Conservation (phyloP, 2,888 invertebrate species). For the Stenodema calcarata region DNA sequence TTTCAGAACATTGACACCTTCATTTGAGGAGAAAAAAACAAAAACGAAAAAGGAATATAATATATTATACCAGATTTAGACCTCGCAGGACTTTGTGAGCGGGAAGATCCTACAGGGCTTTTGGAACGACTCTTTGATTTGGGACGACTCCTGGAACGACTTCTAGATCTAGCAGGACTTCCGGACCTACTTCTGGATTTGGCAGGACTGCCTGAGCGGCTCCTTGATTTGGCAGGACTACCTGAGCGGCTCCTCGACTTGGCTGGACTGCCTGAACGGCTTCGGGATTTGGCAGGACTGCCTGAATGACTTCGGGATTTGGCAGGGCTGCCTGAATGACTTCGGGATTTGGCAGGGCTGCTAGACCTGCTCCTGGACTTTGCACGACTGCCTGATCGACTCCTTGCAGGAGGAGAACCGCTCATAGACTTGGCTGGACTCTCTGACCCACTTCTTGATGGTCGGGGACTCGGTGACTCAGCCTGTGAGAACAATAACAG, state of each 20-base stretch:
- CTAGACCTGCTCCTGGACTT: constrained; percentile 52
- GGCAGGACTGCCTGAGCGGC: constrained; percentile 53
- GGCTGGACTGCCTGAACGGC: constrained; percentile 51
- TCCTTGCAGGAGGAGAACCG: constrained; percentile 35
- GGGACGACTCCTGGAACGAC: constrained; percentile 47
- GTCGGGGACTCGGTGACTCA: constrained; percentile 51
- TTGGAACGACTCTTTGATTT: constrained; percentile 6
- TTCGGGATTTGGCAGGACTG: constrained; percentile 54
- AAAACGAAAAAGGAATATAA: not conserved
- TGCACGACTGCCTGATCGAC: constrained; percentile 54
- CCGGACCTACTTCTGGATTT: constrained; percentile 49
- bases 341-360: constrained; percentile 50
- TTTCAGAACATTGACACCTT: too few species aligned
- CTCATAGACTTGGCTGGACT: constrained; percentile 50
- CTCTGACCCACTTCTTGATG: constrained; percentile 53
- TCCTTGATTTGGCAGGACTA: constrained; percentile 49
- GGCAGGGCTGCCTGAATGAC: constrained; percentile 45
- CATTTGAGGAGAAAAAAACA: too few species aligned
- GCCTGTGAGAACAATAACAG: constrained; percentile 33
- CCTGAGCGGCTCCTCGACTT: constrained; percentile 31
- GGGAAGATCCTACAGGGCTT: constrained; percentile 28
- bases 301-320: constrained; percentile 51
- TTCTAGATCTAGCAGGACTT: constrained; percentile 52
- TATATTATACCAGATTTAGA: constrained; percentile 18
- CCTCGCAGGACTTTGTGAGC: constrained; percentile 33